phyloP scores from a whole-genome alignment of 2,113 vertebrate genomes.

The Dromas ardeola region DNA sequence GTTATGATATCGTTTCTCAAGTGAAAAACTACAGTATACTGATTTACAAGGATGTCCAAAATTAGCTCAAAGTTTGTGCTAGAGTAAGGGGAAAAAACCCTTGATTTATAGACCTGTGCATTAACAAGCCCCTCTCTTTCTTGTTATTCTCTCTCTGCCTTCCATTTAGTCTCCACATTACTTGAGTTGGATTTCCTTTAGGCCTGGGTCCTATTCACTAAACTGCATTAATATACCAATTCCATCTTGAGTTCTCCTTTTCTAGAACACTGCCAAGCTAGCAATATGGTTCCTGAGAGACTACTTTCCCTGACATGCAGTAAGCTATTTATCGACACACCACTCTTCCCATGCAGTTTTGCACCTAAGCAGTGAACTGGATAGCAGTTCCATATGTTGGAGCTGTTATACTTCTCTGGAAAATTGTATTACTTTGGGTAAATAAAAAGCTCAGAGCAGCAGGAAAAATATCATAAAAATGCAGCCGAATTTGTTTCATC shows the following conservation, averaged over 20 bases:
- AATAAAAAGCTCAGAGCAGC: conserved; percentile 67
- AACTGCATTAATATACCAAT: neutral
- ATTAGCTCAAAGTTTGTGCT: neutral
- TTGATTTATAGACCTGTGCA: neutral
- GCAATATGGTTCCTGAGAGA: conserved; percentile 10
- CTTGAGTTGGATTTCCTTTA: conserved; percentile 35
- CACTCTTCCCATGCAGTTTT: conserved; percentile 23
- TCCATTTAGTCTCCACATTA: neutral
- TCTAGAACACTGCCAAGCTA: conserved; percentile 35
- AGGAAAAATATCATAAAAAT: conserved; percentile 70
- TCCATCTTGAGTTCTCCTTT: neutral
- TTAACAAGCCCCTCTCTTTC: conserved; percentile 30
- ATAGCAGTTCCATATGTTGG: conserved; percentile 57
- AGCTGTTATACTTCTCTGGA: conserved; percentile 62
- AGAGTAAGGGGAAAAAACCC: neutral
- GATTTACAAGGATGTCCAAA: neutral
- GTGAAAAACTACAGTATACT: neutral
- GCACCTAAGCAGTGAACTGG: conserved; percentile 58
- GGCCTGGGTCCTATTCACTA: neutral
- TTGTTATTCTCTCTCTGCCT: neutral
- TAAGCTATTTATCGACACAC: conserved; percentile 56
- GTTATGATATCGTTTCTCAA: neutral
- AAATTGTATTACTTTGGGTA: conserved; percentile 66
- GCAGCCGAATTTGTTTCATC: conserved; percentile 66
- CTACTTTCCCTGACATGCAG: conserved; percentile 10